These are phyloP conservation scores for Apteryx mantelli DNA, from an alignment of 2,113 vertebrate species.

Conservation along the genomic window DNA sequence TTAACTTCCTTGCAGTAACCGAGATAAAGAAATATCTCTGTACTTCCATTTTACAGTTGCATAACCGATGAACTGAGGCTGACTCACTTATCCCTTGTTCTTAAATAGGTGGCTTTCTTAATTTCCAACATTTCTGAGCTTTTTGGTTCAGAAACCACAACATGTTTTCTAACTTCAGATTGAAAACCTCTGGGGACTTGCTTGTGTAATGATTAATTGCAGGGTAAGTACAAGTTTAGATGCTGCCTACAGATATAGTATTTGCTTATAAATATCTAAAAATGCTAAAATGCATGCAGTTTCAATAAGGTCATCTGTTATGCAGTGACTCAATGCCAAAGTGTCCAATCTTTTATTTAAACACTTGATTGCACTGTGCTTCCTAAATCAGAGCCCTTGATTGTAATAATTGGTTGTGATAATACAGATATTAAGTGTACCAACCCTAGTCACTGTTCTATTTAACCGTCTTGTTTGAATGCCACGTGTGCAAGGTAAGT, in stretches of 20 bases:
- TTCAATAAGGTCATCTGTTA: neutral
- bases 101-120: neutral
- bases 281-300: neutral
- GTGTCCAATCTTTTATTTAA: neutral
- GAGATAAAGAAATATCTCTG: neutral
- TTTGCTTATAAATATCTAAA: neutral
- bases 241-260: neutral
- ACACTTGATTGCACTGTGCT: neutral
- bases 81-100: neutral
- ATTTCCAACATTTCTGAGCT: neutral
- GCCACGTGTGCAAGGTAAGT: slow-evolving; percentile 14
- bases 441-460: neutral
- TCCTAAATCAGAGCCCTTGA: neutral
- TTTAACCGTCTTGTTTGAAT: slow-evolving; percentile 12
- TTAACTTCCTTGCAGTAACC: neutral
- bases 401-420: slow-evolving; percentile 9
- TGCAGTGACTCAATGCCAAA: neutral
- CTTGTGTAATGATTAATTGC: neutral
- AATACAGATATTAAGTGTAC: neutral
- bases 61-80: neutral
- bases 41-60: neutral
- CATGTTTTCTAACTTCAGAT: neutral
- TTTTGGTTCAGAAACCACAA: neutral
- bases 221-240: neutral
- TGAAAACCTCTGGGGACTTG: neutral